A percentile compares a stretch with the other conserved stretches of the same genome.
Conservation (phyloP, 2,113 vertebrate species). For the Andinoacara biseriatus region DNA sequence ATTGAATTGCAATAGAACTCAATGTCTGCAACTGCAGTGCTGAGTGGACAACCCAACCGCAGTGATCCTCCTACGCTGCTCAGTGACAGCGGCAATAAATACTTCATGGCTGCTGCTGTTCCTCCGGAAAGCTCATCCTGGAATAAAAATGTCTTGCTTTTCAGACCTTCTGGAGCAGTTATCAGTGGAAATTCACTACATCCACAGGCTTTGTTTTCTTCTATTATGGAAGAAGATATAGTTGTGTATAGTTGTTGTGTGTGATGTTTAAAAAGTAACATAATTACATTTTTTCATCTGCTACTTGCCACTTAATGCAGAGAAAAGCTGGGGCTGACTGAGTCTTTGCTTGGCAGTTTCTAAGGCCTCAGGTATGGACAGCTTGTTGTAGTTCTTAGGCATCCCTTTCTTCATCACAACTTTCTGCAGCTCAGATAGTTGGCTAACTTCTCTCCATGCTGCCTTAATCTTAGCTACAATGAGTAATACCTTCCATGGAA, state of each 20-base stretch:
- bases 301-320: background rate
- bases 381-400: no score
- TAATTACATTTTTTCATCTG: background rate
- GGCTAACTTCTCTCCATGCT: no score
- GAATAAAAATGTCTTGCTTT: background rate
- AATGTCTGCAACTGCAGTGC: constrained; percentile 8
- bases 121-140: background rate
- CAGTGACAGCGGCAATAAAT: constrained; percentile 50
- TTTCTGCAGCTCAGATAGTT: no score
- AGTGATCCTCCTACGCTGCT: constrained; percentile 28
- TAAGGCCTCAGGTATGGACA: no score
- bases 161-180: background rate
- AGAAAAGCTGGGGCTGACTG: no score
- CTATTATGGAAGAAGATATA: background rate
- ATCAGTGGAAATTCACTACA: background rate
- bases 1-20: constrained; percentile 1
- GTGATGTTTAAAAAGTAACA: background rate
- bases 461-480: no score
- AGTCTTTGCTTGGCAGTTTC: no score
- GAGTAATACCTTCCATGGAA: no score
- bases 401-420: no score
- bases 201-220: background rate
- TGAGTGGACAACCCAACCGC: constrained; percentile 14
- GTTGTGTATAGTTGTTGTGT: background rate
- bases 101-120: constrained; percentile 39